Evolutionary conservation across 2,113 vertebrate genomes (phyloP).

Genomic region (Mystacornis crossleyi): DNA sequence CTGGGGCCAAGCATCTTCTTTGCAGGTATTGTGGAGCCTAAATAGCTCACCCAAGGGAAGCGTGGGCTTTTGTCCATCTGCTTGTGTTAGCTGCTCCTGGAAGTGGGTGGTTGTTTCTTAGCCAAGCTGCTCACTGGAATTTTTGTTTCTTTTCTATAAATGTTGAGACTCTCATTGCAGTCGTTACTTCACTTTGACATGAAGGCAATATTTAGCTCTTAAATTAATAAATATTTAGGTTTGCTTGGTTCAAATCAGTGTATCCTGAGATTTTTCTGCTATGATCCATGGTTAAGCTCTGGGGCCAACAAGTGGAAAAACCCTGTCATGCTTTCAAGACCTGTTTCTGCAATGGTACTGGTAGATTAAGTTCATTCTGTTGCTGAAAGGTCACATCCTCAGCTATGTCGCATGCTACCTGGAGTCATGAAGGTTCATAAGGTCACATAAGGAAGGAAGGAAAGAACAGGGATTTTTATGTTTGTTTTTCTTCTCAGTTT

Average conservation of each 20-base stretch:
- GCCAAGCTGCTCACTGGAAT: neutral
- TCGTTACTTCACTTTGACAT: neutral
- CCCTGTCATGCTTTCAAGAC: neutral
- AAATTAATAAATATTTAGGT: conserved; percentile 12
- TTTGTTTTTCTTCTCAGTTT: neutral
- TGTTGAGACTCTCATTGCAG: neutral
- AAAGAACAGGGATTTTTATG: neutral
- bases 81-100: neutral
- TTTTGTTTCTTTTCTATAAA: neutral
- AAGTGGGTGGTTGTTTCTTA: neutral
- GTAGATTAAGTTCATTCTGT: neutral
- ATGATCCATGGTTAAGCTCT: neutral
- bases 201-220: conserved; percentile 19
- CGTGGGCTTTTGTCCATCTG: neutral
- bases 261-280: neutral
- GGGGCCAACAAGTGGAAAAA: neutral
- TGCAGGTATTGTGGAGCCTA: neutral
- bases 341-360: neutral
- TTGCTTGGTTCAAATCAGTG: neutral
- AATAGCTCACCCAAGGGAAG: neutral
- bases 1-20: neutral
- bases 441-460: neutral
- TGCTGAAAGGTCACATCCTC: neutral
- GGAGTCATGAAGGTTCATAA: neutral
- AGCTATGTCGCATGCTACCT: neutral